These are phyloP conservation scores for Baronia brevicornis DNA, from an alignment of 2,888 invertebrate genomes.

Conservation along the genomic window DNA sequence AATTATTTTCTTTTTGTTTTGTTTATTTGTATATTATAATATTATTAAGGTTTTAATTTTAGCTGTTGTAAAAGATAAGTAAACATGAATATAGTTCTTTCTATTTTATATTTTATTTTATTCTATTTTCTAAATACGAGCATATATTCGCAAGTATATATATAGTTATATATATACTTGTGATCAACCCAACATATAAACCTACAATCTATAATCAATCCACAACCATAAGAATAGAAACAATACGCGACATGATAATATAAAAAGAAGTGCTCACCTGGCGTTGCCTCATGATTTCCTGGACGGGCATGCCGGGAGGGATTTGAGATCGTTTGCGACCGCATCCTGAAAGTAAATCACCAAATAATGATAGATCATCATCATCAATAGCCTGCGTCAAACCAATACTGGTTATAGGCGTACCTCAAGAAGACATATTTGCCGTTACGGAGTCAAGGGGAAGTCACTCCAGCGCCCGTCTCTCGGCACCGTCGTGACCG, in stretches of 20 bases:
- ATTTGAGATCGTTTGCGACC: slow-evolving; percentile 79
- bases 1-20: no score
- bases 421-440: neutral
- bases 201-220: no score
- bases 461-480: neutral
- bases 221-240: neutral
- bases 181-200: no score
- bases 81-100: no score
- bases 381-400: slow-evolving; percentile 4
- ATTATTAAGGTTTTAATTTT: no score
- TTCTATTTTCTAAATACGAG: no score
- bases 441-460: neutral
- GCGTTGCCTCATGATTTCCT: slow-evolving; percentile 50
- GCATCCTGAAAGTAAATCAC: slow-evolving; percentile 73
- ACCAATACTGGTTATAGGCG: slow-evolving; percentile 6
- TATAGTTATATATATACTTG: no score
- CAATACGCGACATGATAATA: neutral
- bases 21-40: no score
- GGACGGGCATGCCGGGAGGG: slow-evolving; percentile 62
- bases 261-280: slow-evolving; percentile 36
- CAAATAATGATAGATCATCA: slow-evolving; percentile 9
- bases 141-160: no score
- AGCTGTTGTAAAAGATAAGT: no score
- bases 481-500: no score
- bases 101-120: no score